phyloP scores from a whole-genome alignment of 2,113 vertebrate species.

The Chamaea fasciata region DNA sequence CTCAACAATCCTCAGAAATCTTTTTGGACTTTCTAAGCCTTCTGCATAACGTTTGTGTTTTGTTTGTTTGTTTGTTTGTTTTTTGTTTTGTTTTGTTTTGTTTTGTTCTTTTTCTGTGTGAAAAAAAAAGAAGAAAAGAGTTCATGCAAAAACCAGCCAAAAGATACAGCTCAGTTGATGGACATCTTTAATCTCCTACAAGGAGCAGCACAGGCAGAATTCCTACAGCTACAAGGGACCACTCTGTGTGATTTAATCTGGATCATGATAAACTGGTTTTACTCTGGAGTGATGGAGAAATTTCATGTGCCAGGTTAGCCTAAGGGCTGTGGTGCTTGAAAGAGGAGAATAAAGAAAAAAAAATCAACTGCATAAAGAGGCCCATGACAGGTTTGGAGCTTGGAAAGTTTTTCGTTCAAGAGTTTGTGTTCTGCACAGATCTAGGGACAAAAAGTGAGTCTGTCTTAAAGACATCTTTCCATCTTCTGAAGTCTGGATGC shows the following conservation, averaged over 20 bases:
- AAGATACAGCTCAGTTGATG: not conserved
- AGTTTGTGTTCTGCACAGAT: not conserved
- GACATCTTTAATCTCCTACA: not conserved
- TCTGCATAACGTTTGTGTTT: not conserved
- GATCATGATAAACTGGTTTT: not conserved
- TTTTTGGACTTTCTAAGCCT: not conserved
- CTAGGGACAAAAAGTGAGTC: not conserved
- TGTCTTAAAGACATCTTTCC: not conserved
- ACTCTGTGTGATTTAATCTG: not conserved
- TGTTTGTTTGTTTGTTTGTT: fast-evolving
- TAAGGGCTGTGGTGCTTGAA: not conserved
- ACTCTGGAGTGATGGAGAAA: not conserved
- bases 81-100: too few species aligned
- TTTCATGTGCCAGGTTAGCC: not conserved
- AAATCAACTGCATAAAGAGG: not conserved
- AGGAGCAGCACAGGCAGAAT: not conserved
- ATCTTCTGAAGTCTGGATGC: not conserved
- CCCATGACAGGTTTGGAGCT: not conserved
- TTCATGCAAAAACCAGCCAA: not conserved
- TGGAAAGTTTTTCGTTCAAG: not conserved
- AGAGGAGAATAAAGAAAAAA: not conserved
- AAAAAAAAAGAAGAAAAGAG: too few species aligned
- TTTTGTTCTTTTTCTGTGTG: too few species aligned
- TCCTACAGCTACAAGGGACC: not conserved
- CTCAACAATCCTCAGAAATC: not conserved